These are phyloP conservation scores for Sylvicola fuscatus DNA, from an alignment of 2,888 invertebrate species.

Conservation along the genomic window DNA sequence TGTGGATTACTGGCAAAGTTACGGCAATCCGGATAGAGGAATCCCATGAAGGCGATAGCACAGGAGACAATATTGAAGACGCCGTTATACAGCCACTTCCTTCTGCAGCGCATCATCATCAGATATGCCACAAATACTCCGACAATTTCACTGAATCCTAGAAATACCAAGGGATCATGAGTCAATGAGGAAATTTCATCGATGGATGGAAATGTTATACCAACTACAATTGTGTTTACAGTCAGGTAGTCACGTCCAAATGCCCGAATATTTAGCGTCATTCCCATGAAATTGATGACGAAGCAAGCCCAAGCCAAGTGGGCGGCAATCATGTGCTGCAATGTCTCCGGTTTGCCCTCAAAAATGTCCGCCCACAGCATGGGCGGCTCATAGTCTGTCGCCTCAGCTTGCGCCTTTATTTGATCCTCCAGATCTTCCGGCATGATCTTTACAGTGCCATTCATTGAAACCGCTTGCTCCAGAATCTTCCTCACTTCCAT, in stretches of 20 bases:
- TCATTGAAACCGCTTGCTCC: conserved; percentile 19
- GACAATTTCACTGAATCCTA: conserved; percentile 16
- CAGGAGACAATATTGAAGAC: conserved; percentile 22
- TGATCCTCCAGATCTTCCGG: conserved; percentile 18
- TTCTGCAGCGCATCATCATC: conserved; percentile 18
- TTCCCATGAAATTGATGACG: conserved; percentile 26
- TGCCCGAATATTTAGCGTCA: conserved; percentile 25
- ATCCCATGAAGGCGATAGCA: conserved; percentile 22
- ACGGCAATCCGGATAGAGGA: conserved; percentile 20
- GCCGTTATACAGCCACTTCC: conserved; percentile 24
- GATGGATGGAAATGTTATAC: conserved; percentile 11
- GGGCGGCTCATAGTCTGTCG: conserved; percentile 7
- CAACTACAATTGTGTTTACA: conserved; percentile 25
- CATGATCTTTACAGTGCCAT: conserved; percentile 20
- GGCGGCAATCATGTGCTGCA: conserved; percentile 18
- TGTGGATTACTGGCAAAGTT: too few relatives aligned
- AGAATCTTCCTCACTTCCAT: conserved; percentile 20
- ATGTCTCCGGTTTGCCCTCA: conserved; percentile 14
- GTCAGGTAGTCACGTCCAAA: conserved; percentile 24
- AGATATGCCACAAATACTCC: conserved; percentile 24
- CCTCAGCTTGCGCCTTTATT: conserved; percentile 15
- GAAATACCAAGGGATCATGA: too few relatives aligned
- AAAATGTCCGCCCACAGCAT: too few relatives aligned
- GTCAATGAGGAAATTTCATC: too few relatives aligned
- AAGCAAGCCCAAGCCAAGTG: conserved; percentile 22